Conservation (phyloP, 2,113 vertebrate species). For the Noturus placidus region DNA sequence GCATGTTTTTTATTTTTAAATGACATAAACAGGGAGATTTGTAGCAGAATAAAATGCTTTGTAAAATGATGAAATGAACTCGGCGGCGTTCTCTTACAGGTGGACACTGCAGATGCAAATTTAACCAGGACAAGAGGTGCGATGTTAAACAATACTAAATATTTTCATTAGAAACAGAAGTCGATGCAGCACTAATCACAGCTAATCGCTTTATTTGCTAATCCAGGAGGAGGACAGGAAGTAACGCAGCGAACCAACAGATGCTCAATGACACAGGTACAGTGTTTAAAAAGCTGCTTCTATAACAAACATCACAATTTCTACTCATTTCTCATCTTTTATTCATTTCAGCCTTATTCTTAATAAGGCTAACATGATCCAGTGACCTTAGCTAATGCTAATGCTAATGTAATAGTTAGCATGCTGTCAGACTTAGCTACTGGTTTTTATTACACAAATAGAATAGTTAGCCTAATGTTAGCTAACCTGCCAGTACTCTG, state of each 20-base stretch:
- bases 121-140: slow-evolving; percentile 80
- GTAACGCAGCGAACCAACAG: slow-evolving; percentile 64
- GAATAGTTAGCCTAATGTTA: background rate
- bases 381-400: background rate
- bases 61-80: background rate
- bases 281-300: background rate
- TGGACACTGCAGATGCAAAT: slow-evolving; percentile 87
- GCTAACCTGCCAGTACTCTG: no score
- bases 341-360: background rate
- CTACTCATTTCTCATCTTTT: background rate
- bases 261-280: slow-evolving; percentile 76
- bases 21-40: background rate
- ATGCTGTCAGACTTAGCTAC: background rate
- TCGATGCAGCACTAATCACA: background rate
- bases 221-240: slow-evolving; percentile 70
- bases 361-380: background rate
- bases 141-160: background rate
- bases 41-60: background rate
- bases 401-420: background rate
- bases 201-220: background rate
- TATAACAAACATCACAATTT: background rate
- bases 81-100: slow-evolving; percentile 64
- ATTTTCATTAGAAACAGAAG: background rate
- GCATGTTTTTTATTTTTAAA: no score
- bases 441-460: background rate